Evolutionary conservation across 2,888 invertebrate genomes (phyloP).

Genomic region (Bellardia bayeri): DNA sequence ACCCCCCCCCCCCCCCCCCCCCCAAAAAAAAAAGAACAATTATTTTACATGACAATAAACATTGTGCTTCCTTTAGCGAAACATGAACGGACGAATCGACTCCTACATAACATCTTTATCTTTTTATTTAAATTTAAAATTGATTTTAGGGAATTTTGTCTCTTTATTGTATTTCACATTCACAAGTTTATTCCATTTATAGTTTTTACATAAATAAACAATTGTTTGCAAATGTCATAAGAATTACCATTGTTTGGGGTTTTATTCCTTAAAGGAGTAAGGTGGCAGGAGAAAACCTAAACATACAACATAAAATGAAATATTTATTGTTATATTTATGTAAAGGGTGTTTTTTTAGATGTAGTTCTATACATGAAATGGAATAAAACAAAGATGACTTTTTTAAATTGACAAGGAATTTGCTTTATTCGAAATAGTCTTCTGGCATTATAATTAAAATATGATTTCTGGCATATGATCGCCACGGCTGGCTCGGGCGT

Average conservation of each 20-base stretch:
- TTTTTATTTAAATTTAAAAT: slow-evolving; percentile 19
- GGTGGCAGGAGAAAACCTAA: no score
- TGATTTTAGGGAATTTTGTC: slow-evolving; percentile 4
- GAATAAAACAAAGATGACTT: no score
- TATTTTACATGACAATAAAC: slow-evolving; percentile 37
- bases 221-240: slow-evolving; percentile 60
- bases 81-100: background rate
- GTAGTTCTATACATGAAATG: no score
- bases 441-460: no score
- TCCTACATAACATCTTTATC: slow-evolving; percentile 56
- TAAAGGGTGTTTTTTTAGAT: no score
- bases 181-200: slow-evolving; percentile 30
- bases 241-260: background rate
- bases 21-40: background rate
- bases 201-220: slow-evolving; percentile 24
- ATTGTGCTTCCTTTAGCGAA: slow-evolving; percentile 4
- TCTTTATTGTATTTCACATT: slow-evolving; percentile 12
- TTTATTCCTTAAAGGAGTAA: slow-evolving; percentile 21
- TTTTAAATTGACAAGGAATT: no score
- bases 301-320: no score
- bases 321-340: no score
- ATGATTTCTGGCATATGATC: no score
- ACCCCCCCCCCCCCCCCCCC: no score
- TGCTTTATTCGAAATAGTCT: no score
- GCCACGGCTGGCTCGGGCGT: no score